These are phyloP conservation scores for Resseliella maxima DNA, from an alignment of 2,888 invertebrate species.

Conservation along the genomic window DNA sequence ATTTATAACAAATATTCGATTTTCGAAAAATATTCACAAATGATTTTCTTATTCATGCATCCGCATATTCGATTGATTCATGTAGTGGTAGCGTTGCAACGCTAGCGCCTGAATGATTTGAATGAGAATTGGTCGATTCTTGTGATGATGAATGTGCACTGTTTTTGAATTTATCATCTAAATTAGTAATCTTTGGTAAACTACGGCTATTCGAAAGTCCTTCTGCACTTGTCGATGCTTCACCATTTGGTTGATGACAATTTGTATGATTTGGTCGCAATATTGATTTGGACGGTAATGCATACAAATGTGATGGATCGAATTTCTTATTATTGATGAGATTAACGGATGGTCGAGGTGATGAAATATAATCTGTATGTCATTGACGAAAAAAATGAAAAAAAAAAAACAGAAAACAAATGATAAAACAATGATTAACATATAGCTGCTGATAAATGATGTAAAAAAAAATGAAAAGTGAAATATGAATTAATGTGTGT, in stretches of 20 bases:
- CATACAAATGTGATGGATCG: constrained; percentile 52
- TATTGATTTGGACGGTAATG: constrained; percentile 46
- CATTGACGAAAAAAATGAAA: not conserved
- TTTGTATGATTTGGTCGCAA: not conserved
- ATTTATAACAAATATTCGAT: not conserved
- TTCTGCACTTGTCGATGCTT: not conserved
- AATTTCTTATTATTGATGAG: constrained; percentile 5
- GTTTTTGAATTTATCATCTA: constrained; percentile 43
- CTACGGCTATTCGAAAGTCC: not conserved
- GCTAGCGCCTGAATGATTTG: constrained; percentile 68
- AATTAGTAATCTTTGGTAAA: constrained; percentile 47
- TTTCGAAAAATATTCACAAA: not conserved
- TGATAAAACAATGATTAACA: too few species aligned
- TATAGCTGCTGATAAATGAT: not conserved
- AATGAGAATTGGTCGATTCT: constrained; percentile 62
- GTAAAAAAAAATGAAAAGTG: not conserved
- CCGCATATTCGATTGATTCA: constrained; percentile 42
- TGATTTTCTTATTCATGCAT: not conserved
- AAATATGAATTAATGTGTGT: not conserved
- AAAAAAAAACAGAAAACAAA: not conserved
- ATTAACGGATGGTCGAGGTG: not conserved
- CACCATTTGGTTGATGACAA: not conserved
- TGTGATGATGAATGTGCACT: constrained; percentile 61
- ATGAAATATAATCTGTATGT: constrained; percentile 16
- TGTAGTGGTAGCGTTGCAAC: constrained; percentile 67